phyloP scores from a whole-genome alignment of 1,140 invertebrate species.

The Drosophila tropicalis region DNA sequence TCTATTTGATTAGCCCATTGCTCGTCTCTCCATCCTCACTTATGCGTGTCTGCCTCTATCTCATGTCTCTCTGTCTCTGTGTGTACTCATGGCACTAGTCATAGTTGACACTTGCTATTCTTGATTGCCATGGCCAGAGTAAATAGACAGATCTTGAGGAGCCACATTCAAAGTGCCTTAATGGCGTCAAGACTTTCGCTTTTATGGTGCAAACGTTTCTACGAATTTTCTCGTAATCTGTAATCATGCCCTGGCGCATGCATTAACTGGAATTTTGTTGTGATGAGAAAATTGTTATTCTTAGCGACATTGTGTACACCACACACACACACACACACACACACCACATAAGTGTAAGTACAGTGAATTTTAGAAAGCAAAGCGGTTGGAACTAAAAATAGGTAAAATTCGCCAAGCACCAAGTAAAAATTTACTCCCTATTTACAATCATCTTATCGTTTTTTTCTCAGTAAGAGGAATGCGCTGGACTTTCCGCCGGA shows the following conservation, averaged over 20 bases:
- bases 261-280: conserved; percentile 54
- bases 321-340: not conserved
- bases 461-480: too few relatives aligned
- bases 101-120: conserved; percentile 69
- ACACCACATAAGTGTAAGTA: not conserved
- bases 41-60: conserved; percentile 28
- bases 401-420: not conserved
- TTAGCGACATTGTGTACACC: conserved; percentile 23
- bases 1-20: conserved; percentile 54
- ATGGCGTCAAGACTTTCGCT: conserved; percentile 81
- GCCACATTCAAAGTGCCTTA: conserved; percentile 57
- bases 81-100: conserved; percentile 78
- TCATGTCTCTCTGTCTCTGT: conserved; percentile 32
- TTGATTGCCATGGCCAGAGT: conserved; percentile 29
- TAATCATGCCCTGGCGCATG: conserved; percentile 40
- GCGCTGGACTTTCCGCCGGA: too few relatives aligned
- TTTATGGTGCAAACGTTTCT: conserved; percentile 72
- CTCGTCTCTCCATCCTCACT: conserved; percentile 22
- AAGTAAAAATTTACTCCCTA: too few relatives aligned
- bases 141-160: not conserved
- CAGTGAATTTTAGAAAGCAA: not conserved
- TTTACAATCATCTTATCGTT: too few relatives aligned
- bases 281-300: conserved; percentile 11
- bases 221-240: conserved; percentile 67
- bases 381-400: not conserved